Evolutionary conservation across 2,797 vertebrate species (phyloP), one percentile per base, ranked within the genome.

Genomic region (Acrocephalus scirpaceus): DNA sequence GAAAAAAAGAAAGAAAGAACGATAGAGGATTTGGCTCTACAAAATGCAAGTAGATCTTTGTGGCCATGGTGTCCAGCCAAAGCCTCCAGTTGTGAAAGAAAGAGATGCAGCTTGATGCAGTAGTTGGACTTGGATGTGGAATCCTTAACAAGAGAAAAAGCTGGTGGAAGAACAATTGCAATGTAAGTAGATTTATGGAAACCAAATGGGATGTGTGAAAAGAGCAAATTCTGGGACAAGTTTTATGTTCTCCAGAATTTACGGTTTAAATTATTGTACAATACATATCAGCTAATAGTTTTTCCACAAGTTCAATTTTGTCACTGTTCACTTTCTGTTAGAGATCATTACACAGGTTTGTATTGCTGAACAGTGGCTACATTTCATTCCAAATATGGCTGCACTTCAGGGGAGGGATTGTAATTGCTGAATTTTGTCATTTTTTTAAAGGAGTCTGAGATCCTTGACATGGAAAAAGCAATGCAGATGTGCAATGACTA

Each of bases 331-430:
- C 50, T 93, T 94, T 76, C 86, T 86, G 81, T 88, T 65, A 84
- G 77, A 16, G 60, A 56, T 74, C 76, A 50, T 58, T 91, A 50
- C n/a, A 48, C 30, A 40, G 83, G 42, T 13, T 4, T 78, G 86
- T 45, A 54, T 4, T 48, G 56, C 34, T 89, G 58, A 94, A 76
- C 65, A 80, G 86, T 72, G 86, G 81, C 64, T 92, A 47, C 53
- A 54, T 89, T 87, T 94, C 34, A 61, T 70, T 82, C 78, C 92
- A 92, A 89, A 73, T 58, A 86, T 9, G 65, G 57, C 71, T 85
- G 34, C 42, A 45, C 48, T 80, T 80, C 26, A 65, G 57, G 42
- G n/a, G 15, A 73, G 74, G 53, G 62, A 90, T 77, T 70, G 38
- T 45, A 66, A 30, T 21, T 83, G 34, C 61, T 57, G 56, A 89